These are phyloP conservation scores for Agrotis exclamationis DNA, from an alignment of 2,888 invertebrate species.

Conservation along the genomic window DNA sequence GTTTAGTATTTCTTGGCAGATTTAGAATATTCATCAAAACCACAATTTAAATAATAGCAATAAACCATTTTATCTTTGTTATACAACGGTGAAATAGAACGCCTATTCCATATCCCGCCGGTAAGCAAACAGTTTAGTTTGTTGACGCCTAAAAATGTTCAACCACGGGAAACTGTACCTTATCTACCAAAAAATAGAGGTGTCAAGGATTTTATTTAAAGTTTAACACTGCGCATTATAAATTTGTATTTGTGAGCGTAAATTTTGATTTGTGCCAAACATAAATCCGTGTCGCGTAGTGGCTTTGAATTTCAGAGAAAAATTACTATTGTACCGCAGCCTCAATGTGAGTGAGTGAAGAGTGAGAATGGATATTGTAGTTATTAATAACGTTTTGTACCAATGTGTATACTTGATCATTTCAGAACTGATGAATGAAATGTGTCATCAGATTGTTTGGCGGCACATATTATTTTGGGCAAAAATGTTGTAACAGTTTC, in stretches of 20 bases:
- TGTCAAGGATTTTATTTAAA: slow-evolving; percentile 37
- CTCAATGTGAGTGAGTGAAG: slow-evolving; percentile 40
- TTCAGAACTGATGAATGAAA: slow-evolving; percentile 20
- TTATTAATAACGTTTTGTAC: slow-evolving; percentile 46
- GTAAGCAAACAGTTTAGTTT: slow-evolving; percentile 71
- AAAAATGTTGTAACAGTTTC: no score
- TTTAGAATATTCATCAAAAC: slow-evolving; percentile 9
- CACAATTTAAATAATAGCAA: slow-evolving; percentile 20
- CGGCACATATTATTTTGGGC: no score
- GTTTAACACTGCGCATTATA: slow-evolving; percentile 49
- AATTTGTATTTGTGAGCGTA: slow-evolving; percentile 65
- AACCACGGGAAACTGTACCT: slow-evolving; percentile 54
- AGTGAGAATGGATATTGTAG: slow-evolving; percentile 48
- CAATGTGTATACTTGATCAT: slow-evolving; percentile 22
- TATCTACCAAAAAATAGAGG: slow-evolving; percentile 25
- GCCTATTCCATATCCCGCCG: slow-evolving; percentile 66
- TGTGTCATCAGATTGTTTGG: background rate
- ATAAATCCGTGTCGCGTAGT: slow-evolving; percentile 67
- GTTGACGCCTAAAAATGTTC: slow-evolving; percentile 61
- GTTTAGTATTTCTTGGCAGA: background rate
- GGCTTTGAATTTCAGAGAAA: slow-evolving; percentile 67
- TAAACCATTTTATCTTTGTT: slow-evolving; percentile 27
- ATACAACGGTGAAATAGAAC: slow-evolving; percentile 60
- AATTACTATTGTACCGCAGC: slow-evolving; percentile 54
- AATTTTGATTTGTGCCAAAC: slow-evolving; percentile 72